Evolutionary conservation across 2,888 invertebrate genomes (phyloP), one percentile per base, ranked within the genome.

Genomic region (Meghimatium bilineatum): DNA sequence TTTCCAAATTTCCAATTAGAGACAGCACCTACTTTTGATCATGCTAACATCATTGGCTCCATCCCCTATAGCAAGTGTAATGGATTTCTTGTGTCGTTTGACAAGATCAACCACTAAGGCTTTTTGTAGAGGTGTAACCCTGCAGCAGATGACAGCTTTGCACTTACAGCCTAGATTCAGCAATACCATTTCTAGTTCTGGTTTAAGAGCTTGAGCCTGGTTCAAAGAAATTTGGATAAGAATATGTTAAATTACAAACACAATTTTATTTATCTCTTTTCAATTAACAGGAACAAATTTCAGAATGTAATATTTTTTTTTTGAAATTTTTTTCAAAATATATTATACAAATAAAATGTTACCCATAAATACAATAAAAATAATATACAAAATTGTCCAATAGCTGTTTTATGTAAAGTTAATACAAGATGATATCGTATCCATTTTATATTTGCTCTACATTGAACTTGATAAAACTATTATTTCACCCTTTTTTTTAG

Each of bases 1-100:
- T 56, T 12, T 56, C 17, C 56, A 10, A 14, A 10, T 56, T 20
- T 23, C 26, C 3, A 63, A n/a, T 23, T 26, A 12, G 26, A 5
- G 60, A 32, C 23, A 20, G 1, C 6, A 87, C 91, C 88, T 77
- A 92, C 92, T 91, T 88, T 99, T 99, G 89, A 99, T 99, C 99
- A 99, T 99, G 84, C 98, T 98, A 76, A 99, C 99, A 94, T 99
- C 99, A 93, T 99, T 99, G 87, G 99, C 99, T n/a, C 99, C 99
- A 94, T 99, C 99, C 0, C 99, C 99, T 87, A 99, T 98, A 32
- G 99, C 98, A 87, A 99, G 94, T 67, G 99, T 99, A 85, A 99
- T 98, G 0, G 98, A 98, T 93, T 97, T 96, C 93, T 97, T 97
- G 94, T 96, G 96, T 93, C 97, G 96, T 94, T 99, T 99, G 85